Evolutionary conservation across 2,797 vertebrate species (phyloP).

Genomic region (Epinephelus coioides): DNA sequence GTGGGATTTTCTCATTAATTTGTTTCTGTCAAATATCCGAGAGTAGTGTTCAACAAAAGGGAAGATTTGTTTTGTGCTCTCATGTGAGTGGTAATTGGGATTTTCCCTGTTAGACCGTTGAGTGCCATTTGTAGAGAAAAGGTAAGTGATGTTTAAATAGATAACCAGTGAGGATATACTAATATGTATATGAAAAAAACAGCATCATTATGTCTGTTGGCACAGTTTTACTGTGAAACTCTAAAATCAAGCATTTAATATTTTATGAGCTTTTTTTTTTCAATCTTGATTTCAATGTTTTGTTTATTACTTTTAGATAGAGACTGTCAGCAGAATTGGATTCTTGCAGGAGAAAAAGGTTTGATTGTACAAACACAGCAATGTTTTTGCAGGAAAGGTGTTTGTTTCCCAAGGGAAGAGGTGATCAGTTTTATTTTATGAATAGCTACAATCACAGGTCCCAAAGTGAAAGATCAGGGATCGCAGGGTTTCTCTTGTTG

Average conservation of each 20-base stretch:
- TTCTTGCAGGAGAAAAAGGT: not conserved
- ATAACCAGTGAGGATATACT: constrained; percentile 1
- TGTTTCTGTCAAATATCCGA: constrained; percentile 20
- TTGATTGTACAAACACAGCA: not conserved
- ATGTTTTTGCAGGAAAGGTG: not conserved
- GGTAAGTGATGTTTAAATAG: not conserved
- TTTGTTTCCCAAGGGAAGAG: constrained; percentile 6
- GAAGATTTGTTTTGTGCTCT: constrained; percentile 26
- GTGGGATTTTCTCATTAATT: constrained; percentile 35
- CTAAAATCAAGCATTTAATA: not conserved
- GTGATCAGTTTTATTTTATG: not conserved
- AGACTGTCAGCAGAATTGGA: not conserved
- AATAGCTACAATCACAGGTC: not conserved
- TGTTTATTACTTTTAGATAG: not conserved
- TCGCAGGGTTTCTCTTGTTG: constrained; percentile 11
- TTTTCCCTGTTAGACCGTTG: constrained; percentile 19
- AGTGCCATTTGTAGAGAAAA: constrained; percentile 16
- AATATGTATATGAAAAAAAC: not conserved
- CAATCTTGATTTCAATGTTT: not conserved
- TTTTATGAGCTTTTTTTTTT: not conserved
- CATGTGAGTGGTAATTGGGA: not conserved
- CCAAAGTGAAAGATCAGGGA: constrained; percentile 7
- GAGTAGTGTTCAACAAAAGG: not conserved
- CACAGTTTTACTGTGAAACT: constrained; percentile 1
- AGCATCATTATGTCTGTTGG: not conserved